Base-by-base conservation (phyloP, 2,888 invertebrate genomes). In the Macrosoma leucophasiata region DNA sequence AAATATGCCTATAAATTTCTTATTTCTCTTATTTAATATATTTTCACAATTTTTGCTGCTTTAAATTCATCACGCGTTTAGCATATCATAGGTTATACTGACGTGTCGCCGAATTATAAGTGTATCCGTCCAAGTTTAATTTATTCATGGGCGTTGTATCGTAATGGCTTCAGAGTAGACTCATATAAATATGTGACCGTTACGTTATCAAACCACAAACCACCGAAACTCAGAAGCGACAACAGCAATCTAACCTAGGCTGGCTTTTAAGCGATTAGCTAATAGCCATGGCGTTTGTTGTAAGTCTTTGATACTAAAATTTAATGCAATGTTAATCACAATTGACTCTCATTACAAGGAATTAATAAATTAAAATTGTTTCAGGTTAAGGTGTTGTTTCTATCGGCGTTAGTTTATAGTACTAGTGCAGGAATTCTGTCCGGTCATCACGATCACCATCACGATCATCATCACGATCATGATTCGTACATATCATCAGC, bases 201-300 rank as follows among this genome's bases (percentile, higher is more conserved):
- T 45, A 41, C 55, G 62, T 64, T 69, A 71, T 68, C 65, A 64
- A 52, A 58, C 59, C 84, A 84, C 61, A 79, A 65, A 62, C 71
- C 58, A 62, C 52, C 67, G 50, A 65, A 58, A 65, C 70, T 76
- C 70, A 58, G 65, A 62, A 72, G 69, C 66, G 71, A 62, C 55
- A 77, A 74, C 82, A 79, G 68, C 76, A 59, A 52, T 54, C 60
- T 64, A 46, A 50, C 52, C 54, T 64, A 46, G 56, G 66, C 66
- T 71, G 82, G 82, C 78, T 79, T 63, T 39, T 50, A 59, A 68
- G 82, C 84, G 84, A 52, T 79, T 84, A 84, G 84, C 84, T 84
- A 79, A 66, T 52, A 82, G 84, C 82, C 82, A 84, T 84, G 82
- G 76, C 77, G 59, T 81, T 76, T 66, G 58, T 77, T 72, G 84